Base-by-base conservation (phyloP, 2,113 vertebrate genomes). In the Percopsis transmontana region DNA sequence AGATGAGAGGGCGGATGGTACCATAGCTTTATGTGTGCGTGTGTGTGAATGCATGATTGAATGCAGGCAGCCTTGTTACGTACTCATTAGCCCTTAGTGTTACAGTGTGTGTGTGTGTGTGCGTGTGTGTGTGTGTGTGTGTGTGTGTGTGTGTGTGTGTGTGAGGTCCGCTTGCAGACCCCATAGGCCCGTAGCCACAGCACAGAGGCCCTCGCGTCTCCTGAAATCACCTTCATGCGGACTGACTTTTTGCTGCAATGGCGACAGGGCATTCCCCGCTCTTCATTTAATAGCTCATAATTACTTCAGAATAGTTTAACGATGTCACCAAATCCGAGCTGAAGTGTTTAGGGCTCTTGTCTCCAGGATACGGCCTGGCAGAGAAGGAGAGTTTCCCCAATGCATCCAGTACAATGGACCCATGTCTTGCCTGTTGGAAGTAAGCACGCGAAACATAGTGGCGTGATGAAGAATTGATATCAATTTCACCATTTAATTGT, bases 221-320 rank as follows among this genome's bases (percentile, higher is more conserved):
- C 66, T 77, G 70, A 72, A 74, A 83, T 87, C 84, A 84, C 85
- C 79, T 82, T 90, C 85, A 90, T 87, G 85, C 72, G 82, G 82
- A 85, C 72, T 78, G 89, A 90, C 82, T 85, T 72, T 77, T 73
- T 70, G 77, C 80, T 86, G 68, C 76, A 76, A 58, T 57, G 66
- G 83, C 75, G 76, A 85, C 83, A 77, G 77, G 66, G 50, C 81
- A 51, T 77, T 79, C 77, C 27, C 85, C 80, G 70, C 86, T 87
- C 83, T 76, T 83, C 80, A 72, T 76, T 87, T 80, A 84, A 85
- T 74, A 79, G 59, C 79, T 86, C 81, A 63, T 89, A 79, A 87
- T 88, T 79, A 87, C 86, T 87, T 87, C 72, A 76, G 66, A 87
- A 71, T 58, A 81, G 75, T 86, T 86, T 84, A 81, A 86, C 68